phyloP scores from a whole-genome alignment of 2,888 invertebrate genomes.

The Apomyelois bistriatella region DNA sequence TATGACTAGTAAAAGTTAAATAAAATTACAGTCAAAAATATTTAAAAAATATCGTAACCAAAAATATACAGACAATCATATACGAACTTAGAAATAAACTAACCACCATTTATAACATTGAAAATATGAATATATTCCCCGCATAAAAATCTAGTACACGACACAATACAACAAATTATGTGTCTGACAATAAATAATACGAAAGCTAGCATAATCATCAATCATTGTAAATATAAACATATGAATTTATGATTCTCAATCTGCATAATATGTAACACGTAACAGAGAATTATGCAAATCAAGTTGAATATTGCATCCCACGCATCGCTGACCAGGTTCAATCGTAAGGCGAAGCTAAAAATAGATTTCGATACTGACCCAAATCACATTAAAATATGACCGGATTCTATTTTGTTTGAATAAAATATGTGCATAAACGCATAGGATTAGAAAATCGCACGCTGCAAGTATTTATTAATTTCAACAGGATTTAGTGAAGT shows the following conservation, averaged over 20 bases:
- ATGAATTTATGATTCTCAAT: neutral
- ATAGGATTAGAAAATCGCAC: too few species aligned
- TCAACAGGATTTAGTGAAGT: too few species aligned
- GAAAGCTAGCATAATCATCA: neutral
- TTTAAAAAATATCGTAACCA: neutral
- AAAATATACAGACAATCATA: neutral
- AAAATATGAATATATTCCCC: neutral
- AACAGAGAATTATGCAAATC: constrained; percentile 2
- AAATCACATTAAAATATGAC: neutral
- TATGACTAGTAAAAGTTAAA: too few species aligned
- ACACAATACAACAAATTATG: neutral
- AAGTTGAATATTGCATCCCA: neutral
- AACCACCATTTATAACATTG: neutral
- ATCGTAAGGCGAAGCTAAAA: neutral
- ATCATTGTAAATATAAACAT: constrained; percentile 2
- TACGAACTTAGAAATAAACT: neutral
- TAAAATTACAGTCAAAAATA: too few species aligned
- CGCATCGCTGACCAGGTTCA: neutral
- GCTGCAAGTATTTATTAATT: too few species aligned
- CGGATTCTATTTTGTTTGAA: too few species aligned
- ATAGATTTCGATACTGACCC: neutral
- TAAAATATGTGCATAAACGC: too few species aligned
- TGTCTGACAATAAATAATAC: constrained; percentile 1
- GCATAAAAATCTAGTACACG: neutral
- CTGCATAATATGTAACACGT: constrained; percentile 1